phyloP scores from a whole-genome alignment of 2,797 vertebrate species.

The Ctenosaura bakeri region DNA sequence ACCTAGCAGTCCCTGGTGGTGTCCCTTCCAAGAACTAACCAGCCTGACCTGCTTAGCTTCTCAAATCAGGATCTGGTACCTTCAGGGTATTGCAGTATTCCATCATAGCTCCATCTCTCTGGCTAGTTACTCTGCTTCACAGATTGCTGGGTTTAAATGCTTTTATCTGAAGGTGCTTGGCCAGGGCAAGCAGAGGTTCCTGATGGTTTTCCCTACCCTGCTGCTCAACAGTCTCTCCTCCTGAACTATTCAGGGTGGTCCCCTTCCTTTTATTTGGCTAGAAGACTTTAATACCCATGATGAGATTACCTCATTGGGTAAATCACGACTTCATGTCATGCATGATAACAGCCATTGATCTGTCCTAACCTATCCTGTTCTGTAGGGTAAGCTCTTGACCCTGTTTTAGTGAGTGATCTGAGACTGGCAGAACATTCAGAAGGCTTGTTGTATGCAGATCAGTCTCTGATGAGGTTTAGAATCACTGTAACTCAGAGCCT shows the following conservation, averaged over 20 bases:
- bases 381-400: no score
- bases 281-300: background rate
- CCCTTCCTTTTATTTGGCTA: background rate
- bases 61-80: no score
- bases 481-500: no score
- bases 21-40: no score
- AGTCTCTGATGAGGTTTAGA: no score
- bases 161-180: background rate
- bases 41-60: no score
- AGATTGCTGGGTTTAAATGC: background rate
- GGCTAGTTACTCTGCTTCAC: background rate
- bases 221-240: background rate
- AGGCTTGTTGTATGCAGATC: no score
- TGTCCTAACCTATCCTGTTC: background rate
- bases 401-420: no score
- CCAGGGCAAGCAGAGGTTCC: no score
- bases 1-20: no score
- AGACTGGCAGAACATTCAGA: no score
- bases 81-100: background rate
- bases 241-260: background rate
- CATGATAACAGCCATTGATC: background rate
- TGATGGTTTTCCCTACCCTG: background rate
- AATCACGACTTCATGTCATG: background rate
- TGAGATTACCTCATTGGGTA: background rate
- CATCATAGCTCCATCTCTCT: background rate